Evolutionary conservation across 2,113 vertebrate genomes (phyloP).

Genomic region (Grammomys surdaster): DNA sequence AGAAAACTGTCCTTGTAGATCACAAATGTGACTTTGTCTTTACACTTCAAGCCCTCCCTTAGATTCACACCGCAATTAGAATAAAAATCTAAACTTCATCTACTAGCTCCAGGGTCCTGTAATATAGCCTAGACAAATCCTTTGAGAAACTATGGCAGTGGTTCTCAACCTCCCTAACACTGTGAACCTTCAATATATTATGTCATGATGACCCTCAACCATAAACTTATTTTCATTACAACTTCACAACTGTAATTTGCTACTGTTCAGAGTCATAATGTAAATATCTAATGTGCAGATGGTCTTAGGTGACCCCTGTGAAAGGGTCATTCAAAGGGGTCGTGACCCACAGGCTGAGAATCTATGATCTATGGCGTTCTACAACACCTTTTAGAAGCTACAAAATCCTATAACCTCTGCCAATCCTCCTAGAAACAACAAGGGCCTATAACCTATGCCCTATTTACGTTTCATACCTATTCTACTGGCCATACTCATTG

Average conservation of each 20-base stretch:
- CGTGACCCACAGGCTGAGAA: not conserved
- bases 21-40: not conserved
- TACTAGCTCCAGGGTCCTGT: not conserved
- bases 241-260: not conserved
- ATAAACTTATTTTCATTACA: not conserved
- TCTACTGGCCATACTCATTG: not conserved
- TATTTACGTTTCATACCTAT: not conserved
- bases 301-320: not conserved
- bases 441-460: not conserved
- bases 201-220: not conserved
- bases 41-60: not conserved
- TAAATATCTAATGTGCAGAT: not conserved
- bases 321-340: not conserved
- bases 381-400: not conserved
- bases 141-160: not conserved
- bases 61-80: not conserved
- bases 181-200: not conserved
- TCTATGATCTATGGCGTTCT: not conserved
- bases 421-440: not conserved
- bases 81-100: not conserved
- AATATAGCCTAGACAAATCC: not conserved
- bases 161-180: not conserved
- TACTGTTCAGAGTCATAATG: not conserved
- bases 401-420: not conserved
- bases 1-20: conserved; percentile 4